Percentiles rank a stretch among this genome's conserved stretches.
phyloP scores from a whole-genome alignment of 1,140 invertebrate species.

The Pachyrhynchus sulphureomaculatus region DNA sequence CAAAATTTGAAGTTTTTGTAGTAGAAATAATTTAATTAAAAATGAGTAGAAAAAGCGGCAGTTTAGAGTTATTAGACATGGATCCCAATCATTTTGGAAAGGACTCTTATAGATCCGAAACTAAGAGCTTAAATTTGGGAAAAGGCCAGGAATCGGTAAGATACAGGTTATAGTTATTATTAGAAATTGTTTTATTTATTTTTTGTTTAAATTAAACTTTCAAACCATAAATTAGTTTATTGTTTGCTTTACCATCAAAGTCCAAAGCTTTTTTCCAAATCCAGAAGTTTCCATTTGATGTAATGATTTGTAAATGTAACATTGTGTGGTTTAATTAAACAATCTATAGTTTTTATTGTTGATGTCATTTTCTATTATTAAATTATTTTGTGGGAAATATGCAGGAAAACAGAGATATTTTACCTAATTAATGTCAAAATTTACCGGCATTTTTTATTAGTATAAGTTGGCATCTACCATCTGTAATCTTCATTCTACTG shows the following conservation, averaged over 20 bases:
- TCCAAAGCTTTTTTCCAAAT: not conserved
- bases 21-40: not conserved
- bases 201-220: not conserved
- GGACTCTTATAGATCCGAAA: conserved; percentile 78
- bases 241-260: too few species aligned
- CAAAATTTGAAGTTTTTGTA: not conserved
- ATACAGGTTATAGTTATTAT: not conserved
- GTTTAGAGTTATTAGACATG: conserved; percentile 55
- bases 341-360: too few species aligned
- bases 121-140: conserved; percentile 61
- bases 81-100: conserved; percentile 58
- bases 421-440: too few species aligned
- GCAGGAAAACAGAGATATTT: too few species aligned
- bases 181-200: too few species aligned
- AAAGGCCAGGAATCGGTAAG: conserved; percentile 51
- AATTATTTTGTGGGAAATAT: too few species aligned
- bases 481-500: too few species aligned
- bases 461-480: too few species aligned
- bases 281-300: not conserved
- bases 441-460: too few species aligned
- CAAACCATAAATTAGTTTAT: not conserved
- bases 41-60: conserved; percentile 50
- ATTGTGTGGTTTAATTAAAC: too few species aligned
- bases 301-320: too few species aligned
- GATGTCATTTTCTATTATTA: too few species aligned